Evolutionary conservation across 35 echinoderm and acorn worm species (phyloP), one percentile per base, ranked within the genome.

Genomic region (Ophiothrix spiculata): DNA sequence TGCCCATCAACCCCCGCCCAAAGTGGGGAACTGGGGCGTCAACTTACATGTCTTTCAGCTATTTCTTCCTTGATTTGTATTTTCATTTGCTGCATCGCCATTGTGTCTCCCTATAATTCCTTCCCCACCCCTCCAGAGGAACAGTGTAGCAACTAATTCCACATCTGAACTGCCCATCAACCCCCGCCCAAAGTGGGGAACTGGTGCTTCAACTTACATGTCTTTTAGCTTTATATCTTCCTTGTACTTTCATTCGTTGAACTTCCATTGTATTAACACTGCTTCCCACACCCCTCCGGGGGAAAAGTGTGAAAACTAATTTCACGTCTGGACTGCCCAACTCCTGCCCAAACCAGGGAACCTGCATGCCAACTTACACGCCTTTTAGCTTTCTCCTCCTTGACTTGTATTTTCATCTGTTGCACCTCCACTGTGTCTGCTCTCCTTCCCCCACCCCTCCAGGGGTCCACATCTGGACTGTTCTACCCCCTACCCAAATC

Each of bases 51-150:
- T 98, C 86, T 88, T 80, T 93, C 90, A 21, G 95, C 95, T 89
- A 86, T 93, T 64, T 98, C 95, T 79, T 98, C 95, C 34, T 90
- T 98, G n/a, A 92, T 92, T 49, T 98, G 95, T 87, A 92, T 83
- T 84, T 94, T 98, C 95, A 98, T 98, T 39, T 98, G 95, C 37
- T 98, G 95, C 6, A 98, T 89, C 56, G 93, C 92, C 89, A 98
- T 98, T 4, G 95, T 86, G 81, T 98, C 95, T 39, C 82, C 83
- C 33, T 89, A n/a, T n/a, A n/a, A n/a, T 76, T 77, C 95, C 87
- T 29, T 92, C n/a, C n/a, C n/a, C n/a, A n/a, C n/a, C n/a, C n/a
- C n/a, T n/a, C n/a, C n/a, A n/a, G n/a, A n/a, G n/a, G n/a, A n/a
- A n/a, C n/a, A n/a, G n/a, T n/a, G n/a, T n/a, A n/a, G n/a, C n/a